Evolutionary conservation across 2,113 vertebrate genomes (phyloP).

Genomic region (Melanerpes aurifrons): DNA sequence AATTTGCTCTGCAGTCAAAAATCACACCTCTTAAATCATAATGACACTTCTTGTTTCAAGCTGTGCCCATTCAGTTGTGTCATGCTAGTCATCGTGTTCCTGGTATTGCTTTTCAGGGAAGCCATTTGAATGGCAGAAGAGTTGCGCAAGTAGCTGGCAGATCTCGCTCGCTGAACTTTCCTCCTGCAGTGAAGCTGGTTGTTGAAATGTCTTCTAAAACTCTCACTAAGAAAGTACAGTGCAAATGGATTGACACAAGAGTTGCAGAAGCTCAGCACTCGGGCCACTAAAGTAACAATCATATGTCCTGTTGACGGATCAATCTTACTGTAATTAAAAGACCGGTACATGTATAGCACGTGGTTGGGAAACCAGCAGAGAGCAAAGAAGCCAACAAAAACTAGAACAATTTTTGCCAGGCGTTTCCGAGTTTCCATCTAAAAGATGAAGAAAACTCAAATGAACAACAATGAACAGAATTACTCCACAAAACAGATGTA

Average conservation of each 20-base stretch:
- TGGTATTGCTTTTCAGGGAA: slow-evolving; percentile 86
- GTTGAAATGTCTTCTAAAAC: slow-evolving; percentile 91
- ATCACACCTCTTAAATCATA: slow-evolving; percentile 64
- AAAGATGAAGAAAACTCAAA: slow-evolving; percentile 28
- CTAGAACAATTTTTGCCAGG: slow-evolving; percentile 93
- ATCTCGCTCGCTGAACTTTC: slow-evolving; percentile 71
- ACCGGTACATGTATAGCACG: slow-evolving; percentile 92
- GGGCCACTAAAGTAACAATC: slow-evolving; percentile 85
- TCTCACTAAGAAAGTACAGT: slow-evolving; percentile 92
- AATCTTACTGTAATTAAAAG: slow-evolving; percentile 88
- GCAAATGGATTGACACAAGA: slow-evolving; percentile 95
- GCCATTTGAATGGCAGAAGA: slow-evolving; percentile 90
- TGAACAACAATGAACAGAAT: not conserved
- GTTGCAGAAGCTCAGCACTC: slow-evolving; percentile 92
- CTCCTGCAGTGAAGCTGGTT: slow-evolving; percentile 83
- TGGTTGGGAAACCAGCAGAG: slow-evolving; percentile 95
- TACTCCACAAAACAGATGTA: not conserved
- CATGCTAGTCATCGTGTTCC: slow-evolving; percentile 76
- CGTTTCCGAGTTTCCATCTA: slow-evolving; percentile 95
- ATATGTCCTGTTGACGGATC: slow-evolving; percentile 88
- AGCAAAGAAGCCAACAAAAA: slow-evolving; percentile 90
- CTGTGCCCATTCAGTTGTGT: slow-evolving; percentile 76
- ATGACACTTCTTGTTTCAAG: slow-evolving; percentile 75
- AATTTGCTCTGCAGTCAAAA: not conserved
- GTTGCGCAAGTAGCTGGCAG: slow-evolving; percentile 85